Percentiles rank a stretch among this genome's conserved stretches.
Evolutionary conservation across 64 coral and sea anemone genomes (phyloP).

Genomic region (Hydrozoanthus tunicans): DNA sequence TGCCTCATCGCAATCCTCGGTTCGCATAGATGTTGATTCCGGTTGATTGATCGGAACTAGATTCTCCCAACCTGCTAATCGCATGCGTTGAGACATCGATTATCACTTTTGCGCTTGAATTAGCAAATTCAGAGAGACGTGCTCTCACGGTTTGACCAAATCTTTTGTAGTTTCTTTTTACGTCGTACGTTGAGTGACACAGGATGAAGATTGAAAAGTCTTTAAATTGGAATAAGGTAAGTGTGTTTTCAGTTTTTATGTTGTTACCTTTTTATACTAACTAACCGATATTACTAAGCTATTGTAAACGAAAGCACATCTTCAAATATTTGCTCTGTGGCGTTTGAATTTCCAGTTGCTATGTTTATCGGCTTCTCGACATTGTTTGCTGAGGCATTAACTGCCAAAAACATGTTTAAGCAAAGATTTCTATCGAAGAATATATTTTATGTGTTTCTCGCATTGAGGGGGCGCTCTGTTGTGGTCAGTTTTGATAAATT

Average conservation of each 20-base stretch:
- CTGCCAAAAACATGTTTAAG: neutral
- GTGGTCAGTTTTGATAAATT: neutral
- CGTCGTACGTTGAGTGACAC: neutral
- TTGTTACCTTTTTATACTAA: neutral
- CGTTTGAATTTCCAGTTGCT: neutral
- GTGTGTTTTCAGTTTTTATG: neutral
- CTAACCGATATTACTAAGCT: neutral
- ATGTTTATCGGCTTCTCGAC: neutral
- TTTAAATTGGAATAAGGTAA: neutral
- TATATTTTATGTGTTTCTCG: neutral
- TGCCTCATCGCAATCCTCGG: too few relatives aligned
- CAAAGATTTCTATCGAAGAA: neutral
- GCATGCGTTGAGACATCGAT: neutral
- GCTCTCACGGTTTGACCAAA: neutral
- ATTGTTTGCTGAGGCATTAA: neutral
- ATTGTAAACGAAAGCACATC: neutral
- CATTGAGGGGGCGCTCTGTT: neutral
- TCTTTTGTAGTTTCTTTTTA: neutral
- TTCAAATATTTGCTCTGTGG: slow-evolving; percentile 32
- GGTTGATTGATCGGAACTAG: neutral
- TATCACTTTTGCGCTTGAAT: neutral
- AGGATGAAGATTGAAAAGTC: neutral
- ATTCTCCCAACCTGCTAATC: slow-evolving; percentile 15
- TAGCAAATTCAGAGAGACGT: neutral
- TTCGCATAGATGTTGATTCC: neutral